Evolutionary conservation across 2,797 vertebrate species (phyloP), one percentile per base, ranked within the genome.

Genomic region (Tamandua tetradactyla): DNA sequence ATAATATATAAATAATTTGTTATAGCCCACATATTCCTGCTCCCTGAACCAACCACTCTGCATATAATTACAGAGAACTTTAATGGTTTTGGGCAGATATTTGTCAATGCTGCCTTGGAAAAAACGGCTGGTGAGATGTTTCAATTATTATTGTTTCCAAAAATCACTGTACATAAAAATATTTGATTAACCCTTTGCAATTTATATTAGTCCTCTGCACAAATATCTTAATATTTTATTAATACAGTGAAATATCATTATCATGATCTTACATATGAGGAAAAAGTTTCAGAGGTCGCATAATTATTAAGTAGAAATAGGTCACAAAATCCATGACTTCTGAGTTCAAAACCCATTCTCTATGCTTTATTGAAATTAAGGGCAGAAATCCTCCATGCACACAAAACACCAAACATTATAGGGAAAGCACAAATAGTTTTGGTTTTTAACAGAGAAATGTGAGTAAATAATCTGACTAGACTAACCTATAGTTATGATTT

Each of bases 361-460:
- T 14, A 47, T 15, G 55, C 32, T n/a, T 69, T 20, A 40, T 10
- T 61, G 55, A 82, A 32, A 69, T 82, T 25, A n/a, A 76, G 61
- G 81, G 89, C 27, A 84, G 87, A 52, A 94, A 35, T 74, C 57
- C 20, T 59, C 18, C 35, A 15, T 23, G 74, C 69, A 93, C 22
- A 92, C 44, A 30, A 75, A 75, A 69, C 11, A 72, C 42, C 68
- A 89, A 62, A 75, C 49, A 78, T 27, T 68, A 49, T 35, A 81
- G 78, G 49, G 17, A 80, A 93, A 89, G 49, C 47, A 88, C 32
- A 82, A 57, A 30, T 42, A 69, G 68, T 87, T 94, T 85, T 47
- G 64, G 57, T 59, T 68, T 88, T 90, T n/a, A n/a, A n/a, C n/a
- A 47, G 81, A 94, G 40, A 81, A 69, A 49, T 74, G 44, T 35